These are phyloP conservation scores for Rhopalosiphum nymphaeae DNA, from an alignment of 2,888 invertebrate genomes.

Conservation along the genomic window DNA sequence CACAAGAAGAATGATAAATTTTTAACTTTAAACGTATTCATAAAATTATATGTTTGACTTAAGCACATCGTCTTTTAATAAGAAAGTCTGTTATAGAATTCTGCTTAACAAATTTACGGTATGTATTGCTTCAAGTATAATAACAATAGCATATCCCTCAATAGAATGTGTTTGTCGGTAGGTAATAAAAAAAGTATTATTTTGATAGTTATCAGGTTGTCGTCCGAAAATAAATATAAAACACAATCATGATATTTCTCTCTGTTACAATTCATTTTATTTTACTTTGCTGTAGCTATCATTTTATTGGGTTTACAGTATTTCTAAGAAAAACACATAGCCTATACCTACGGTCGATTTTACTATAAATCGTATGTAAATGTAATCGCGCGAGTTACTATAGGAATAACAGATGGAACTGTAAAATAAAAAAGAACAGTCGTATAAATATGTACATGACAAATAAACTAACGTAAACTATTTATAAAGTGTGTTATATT, in stretches of 20 bases:
- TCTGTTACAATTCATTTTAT: not conserved
- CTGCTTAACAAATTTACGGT: not conserved
- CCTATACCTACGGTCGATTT: not conserved
- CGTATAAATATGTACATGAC: not conserved
- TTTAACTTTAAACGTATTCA: not conserved
- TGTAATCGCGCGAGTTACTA: not conserved
- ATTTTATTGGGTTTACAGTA: not conserved
- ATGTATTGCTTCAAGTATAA: not conserved
- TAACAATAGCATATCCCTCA: not conserved
- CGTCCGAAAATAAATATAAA: not conserved
- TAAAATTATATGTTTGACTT: not conserved
- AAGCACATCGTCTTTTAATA: not conserved
- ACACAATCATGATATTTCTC: not conserved
- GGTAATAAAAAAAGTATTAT: slow-evolving; percentile 17
- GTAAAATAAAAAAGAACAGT: not conserved
- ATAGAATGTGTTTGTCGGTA: not conserved
- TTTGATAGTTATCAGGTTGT: not conserved
- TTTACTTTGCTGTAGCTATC: not conserved
- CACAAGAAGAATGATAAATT: not conserved
- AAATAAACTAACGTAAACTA: not conserved
- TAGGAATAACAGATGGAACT: not conserved
- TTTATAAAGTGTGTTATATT: not conserved
- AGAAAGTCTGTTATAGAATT: not conserved
- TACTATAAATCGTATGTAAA: not conserved
- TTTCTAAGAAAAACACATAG: not conserved